phyloP scores from a whole-genome alignment of 2,113 vertebrate genomes.

The Phalacrocorax pelagicus region DNA sequence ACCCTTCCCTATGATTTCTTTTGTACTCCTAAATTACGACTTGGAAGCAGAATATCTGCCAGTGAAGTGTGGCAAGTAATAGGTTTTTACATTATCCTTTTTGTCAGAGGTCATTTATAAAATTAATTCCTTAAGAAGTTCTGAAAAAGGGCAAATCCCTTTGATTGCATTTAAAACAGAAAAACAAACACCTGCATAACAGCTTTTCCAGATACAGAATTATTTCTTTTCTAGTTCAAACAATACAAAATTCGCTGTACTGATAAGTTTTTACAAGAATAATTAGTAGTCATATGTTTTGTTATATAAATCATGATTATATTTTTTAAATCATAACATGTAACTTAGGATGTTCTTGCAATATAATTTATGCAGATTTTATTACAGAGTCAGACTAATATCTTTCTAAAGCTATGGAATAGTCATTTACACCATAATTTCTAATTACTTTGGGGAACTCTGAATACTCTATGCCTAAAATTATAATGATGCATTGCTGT shows the following conservation, averaged over 20 bases:
- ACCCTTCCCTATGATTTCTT: neutral
- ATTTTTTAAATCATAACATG: neutral
- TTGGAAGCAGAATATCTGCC: neutral
- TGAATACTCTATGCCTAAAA: neutral
- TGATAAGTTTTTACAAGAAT: neutral
- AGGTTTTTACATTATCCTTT: neutral
- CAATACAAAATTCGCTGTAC: neutral
- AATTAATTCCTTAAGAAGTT: neutral
- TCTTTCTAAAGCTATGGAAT: neutral
- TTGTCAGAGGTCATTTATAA: neutral
- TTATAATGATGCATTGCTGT: neutral
- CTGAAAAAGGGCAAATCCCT: neutral
- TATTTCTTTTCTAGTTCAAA: neutral
- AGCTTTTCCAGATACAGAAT: neutral
- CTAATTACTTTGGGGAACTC: slow-evolving; percentile 21
- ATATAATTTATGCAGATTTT: neutral
- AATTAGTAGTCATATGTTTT: neutral
- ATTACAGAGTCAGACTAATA: neutral
- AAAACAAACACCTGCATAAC: neutral
- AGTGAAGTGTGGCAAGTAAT: neutral
- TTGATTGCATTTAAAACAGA: neutral
- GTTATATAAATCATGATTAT: neutral
- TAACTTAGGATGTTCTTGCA: neutral
- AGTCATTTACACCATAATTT: neutral
- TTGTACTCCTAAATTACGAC: neutral